Conservation (phyloP, 2,888 invertebrate genomes). For the Tachina fera region DNA sequence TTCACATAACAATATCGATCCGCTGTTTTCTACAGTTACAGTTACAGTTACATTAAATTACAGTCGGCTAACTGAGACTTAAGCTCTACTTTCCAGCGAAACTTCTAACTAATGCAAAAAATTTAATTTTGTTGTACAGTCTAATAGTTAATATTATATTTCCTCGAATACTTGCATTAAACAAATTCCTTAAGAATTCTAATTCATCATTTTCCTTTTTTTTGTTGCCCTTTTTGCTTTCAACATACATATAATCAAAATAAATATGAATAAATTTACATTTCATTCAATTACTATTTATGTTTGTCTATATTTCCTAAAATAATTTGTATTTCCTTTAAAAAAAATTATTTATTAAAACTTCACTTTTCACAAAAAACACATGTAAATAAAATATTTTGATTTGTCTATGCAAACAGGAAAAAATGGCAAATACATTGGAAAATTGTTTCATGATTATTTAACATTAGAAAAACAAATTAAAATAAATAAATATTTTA, state of each 20-base stretch:
- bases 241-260: not conserved
- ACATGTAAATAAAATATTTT: not conserved
- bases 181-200: too few relatives aligned
- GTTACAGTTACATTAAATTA: too few relatives aligned
- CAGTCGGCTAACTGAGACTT: too few relatives aligned
- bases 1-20: too few relatives aligned
- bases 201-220: not conserved
- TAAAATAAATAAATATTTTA: constrained; percentile 32
- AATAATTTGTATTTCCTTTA: too few relatives aligned
- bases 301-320: too few relatives aligned
- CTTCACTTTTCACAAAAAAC: not conserved
- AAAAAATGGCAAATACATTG: constrained; percentile 27
- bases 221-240: not conserved
- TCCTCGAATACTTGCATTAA: too few relatives aligned
- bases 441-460: constrained; percentile 37
- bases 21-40: too few relatives aligned
- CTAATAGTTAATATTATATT: too few relatives aligned
- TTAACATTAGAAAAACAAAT: not conserved
- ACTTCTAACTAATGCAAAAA: too few relatives aligned
- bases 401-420: not conserved
- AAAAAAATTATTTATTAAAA: not conserved
- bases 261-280: not conserved
- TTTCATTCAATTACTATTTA: not conserved
- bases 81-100: too few relatives aligned
- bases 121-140: too few relatives aligned